Base-by-base conservation (phyloP, 2,888 invertebrate genomes). In the Congeria kusceri region DNA sequence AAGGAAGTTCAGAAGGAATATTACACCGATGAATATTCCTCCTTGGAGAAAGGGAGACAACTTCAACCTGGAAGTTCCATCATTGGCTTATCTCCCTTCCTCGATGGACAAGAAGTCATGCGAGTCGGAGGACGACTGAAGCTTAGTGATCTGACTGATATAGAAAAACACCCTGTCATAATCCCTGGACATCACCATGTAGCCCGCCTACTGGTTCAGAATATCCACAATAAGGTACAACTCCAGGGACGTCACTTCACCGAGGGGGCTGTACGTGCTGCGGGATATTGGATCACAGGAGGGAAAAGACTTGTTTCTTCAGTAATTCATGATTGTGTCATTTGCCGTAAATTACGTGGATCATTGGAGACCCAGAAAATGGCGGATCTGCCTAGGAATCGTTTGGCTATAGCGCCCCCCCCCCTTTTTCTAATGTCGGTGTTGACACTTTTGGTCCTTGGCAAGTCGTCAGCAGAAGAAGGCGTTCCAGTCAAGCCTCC, bases 371-470 rank as follows among this genome's bases (percentile, higher is more conserved):
- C 7, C 20, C 77, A 73, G 25, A 66, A 68, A 44, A 77, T 77
- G 77, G 53, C 77, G 4, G 77, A 74, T 47, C 56, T 77, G n/a
- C 77, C 77, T 11, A 29, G 23, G 13, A 59, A 76, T 29, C 27
- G 79, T 7, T 23, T 76, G 7, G 20, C 39, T 18, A 58, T 53
- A 46, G 56, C 18, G 3, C 75, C 76, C 15, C 77, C n/a, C n/a
- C n/a, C 77, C 80, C 11, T 80, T 80, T 63, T 59, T 76, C 15
- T 56, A 32, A 39, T n/a, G 78, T 95, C 94, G 79, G 97, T 92
- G 75, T 95, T 95, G 90, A 81, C 49, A 32, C 20, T 28, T 82
- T 82, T 68, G 75, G 74, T 11, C 77, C 77, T 13, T 78, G 77
- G 77, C 7, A 57, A 13, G 46, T 81, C 18, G 53, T 61, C 11